Conservation (phyloP, 2,113 vertebrate species). For the Glaucomys volans region DNA sequence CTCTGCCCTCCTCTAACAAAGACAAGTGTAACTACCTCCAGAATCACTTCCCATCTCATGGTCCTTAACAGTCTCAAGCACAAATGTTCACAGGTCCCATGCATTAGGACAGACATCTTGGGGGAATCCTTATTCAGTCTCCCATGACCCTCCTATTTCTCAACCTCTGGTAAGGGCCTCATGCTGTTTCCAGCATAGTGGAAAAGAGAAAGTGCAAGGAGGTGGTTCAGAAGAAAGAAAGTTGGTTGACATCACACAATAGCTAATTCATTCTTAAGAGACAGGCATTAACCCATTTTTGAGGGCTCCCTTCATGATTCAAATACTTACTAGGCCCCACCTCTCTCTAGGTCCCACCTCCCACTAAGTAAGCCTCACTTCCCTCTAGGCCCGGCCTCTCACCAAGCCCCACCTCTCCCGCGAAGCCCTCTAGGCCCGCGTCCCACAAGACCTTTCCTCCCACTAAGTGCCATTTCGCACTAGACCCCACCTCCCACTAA, state of each 20-base stretch:
- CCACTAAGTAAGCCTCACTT: too few species aligned
- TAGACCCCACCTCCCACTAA: too few species aligned
- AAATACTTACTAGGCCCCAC: background rate
- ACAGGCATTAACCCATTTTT: background rate
- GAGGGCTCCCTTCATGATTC: background rate
- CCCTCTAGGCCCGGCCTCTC: too few species aligned
- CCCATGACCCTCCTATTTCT: background rate
- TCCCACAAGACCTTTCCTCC: too few species aligned
- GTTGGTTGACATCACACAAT: background rate
- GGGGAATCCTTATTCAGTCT: background rate
- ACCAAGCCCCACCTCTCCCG: too few species aligned
- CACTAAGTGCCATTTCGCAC: too few species aligned
- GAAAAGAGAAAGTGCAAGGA: background rate
- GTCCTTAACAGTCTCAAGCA: background rate
- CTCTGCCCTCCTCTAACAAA: background rate
- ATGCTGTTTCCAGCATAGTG: too few species aligned
- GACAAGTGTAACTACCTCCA: background rate
- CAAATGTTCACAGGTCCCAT: background rate
- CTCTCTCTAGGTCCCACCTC: too few species aligned
- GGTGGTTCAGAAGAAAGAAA: too few species aligned
- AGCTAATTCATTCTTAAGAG: background rate
- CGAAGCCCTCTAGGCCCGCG: too few species aligned
- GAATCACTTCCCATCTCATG: background rate
- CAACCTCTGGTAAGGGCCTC: background rate
- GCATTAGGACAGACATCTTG: background rate